phyloP scores from a whole-genome alignment of 1,140 invertebrate genomes.

The Pseudomyrmex cubaensis region DNA sequence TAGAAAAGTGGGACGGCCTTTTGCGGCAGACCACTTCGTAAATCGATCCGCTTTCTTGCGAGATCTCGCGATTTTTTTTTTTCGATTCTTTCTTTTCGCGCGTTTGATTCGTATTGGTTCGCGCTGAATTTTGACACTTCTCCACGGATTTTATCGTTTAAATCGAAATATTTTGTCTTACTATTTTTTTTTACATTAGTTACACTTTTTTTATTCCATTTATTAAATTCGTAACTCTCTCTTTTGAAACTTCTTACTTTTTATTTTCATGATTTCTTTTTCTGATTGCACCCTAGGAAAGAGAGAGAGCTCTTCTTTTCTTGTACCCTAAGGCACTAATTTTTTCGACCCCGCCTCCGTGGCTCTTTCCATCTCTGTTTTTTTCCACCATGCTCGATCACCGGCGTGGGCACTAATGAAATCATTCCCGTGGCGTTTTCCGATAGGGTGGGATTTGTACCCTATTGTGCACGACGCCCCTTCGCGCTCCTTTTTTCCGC shows the following conservation, averaged over 20 bases:
- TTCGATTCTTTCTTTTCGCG: background rate
- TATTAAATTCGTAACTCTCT: background rate
- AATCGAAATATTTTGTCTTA: no score
- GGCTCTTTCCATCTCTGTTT: constrained; percentile 55
- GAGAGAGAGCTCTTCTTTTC: constrained; percentile 1
- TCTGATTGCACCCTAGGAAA: background rate
- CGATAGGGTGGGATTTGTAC: constrained; percentile 75
- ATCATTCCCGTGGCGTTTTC: constrained; percentile 76
- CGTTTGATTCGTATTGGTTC: background rate
- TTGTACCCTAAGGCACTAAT: constrained; percentile 60
- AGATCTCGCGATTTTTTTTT: background rate
- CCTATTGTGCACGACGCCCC: constrained; percentile 75
- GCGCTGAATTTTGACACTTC: no score
- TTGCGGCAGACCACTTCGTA: constrained; percentile 53
- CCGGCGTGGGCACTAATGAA: constrained; percentile 77
- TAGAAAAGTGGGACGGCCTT: constrained; percentile 78
- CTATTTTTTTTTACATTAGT: no score
- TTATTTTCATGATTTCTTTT: constrained; percentile 21
- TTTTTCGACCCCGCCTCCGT: constrained; percentile 69
- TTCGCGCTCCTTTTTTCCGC: constrained; percentile 56
- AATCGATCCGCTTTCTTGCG: constrained; percentile 21
- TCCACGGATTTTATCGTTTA: no score
- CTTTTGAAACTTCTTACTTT: background rate
- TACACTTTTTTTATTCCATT: background rate
- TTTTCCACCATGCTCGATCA: constrained; percentile 62